Evolutionary conservation across 2,797 vertebrate species (phyloP).

Genomic region (Coccyzus lansbergi): DNA sequence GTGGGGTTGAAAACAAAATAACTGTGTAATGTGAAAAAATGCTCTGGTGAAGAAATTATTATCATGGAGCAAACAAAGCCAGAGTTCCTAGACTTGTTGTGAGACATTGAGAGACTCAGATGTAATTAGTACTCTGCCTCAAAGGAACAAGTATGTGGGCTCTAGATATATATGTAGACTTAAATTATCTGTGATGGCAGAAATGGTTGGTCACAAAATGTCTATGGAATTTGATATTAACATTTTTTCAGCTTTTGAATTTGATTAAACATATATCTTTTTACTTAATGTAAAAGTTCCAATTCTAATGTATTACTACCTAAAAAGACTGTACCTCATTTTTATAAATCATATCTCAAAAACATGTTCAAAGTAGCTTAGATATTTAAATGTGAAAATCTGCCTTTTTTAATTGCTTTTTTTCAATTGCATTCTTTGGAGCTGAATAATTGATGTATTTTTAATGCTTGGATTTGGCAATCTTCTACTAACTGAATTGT

Average conservation of each 20-base stretch:
- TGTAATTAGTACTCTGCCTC: conserved; percentile 16
- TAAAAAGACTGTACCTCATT: neutral
- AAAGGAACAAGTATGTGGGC: conserved; percentile 1
- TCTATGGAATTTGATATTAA: neutral
- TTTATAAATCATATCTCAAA: conserved; percentile 9
- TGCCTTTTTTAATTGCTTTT: neutral
- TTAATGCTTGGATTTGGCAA: neutral
- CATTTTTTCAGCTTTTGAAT: neutral
- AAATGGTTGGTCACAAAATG: neutral
- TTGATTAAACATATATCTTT: neutral
- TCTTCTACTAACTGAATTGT: neutral
- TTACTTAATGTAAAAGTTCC: neutral
- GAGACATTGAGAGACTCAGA: conserved; percentile 15
- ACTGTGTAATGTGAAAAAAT: neutral
- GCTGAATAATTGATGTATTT: neutral
- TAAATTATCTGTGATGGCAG: neutral
- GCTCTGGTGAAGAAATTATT: neutral
- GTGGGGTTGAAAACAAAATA: neutral
- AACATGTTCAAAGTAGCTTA: neutral
- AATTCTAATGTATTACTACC: neutral
- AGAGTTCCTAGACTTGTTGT: conserved; percentile 29
- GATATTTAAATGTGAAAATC: neutral
- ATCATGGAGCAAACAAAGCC: neutral
- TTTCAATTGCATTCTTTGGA: neutral
- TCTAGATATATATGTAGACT: conserved; percentile 22